Evolutionary conservation across 2,113 vertebrate genomes (phyloP).

Genomic region (Sinocyclocheilus anshuiensis): DNA sequence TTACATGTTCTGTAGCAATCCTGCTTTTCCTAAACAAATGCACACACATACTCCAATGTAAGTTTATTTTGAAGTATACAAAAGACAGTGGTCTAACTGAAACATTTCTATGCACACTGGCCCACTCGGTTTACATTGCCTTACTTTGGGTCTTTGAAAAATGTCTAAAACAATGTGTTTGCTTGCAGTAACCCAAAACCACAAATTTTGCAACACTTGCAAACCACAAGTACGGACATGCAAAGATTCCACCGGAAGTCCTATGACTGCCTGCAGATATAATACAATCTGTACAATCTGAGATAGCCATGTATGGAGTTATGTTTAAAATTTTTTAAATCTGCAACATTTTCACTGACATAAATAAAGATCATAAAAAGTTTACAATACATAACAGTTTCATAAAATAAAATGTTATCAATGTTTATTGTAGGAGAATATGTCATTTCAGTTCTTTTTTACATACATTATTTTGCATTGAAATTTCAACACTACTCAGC

Average conservation of each 20-base stretch:
- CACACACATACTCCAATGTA: not conserved
- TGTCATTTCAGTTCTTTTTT: not conserved
- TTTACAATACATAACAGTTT: not conserved
- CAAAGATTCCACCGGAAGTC: constrained; percentile 23
- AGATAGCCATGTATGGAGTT: not conserved
- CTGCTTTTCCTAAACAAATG: constrained; percentile 24
- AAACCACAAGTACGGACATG: constrained; percentile 15
- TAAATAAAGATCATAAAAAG: not conserved
- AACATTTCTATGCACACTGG: not conserved
- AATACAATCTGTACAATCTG: not conserved
- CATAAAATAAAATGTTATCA: not conserved
- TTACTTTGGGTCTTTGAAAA: too few species aligned
- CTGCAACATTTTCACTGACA: not conserved
- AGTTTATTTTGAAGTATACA: not conserved
- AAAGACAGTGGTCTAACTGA: not conserved
- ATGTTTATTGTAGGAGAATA: not conserved
- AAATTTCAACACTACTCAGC: too few species aligned
- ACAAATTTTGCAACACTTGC: constrained; percentile 21
- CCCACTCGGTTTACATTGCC: not conserved
- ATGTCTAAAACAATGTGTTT: not conserved
- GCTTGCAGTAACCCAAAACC: not conserved
- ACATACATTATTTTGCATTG: not conserved
- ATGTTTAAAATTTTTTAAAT: not conserved
- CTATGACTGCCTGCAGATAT: constrained; percentile 19
- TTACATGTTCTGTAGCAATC: constrained; percentile 10